Base-by-base conservation (phyloP, 2,888 invertebrate species). In the Oscheius sp. region DNA sequence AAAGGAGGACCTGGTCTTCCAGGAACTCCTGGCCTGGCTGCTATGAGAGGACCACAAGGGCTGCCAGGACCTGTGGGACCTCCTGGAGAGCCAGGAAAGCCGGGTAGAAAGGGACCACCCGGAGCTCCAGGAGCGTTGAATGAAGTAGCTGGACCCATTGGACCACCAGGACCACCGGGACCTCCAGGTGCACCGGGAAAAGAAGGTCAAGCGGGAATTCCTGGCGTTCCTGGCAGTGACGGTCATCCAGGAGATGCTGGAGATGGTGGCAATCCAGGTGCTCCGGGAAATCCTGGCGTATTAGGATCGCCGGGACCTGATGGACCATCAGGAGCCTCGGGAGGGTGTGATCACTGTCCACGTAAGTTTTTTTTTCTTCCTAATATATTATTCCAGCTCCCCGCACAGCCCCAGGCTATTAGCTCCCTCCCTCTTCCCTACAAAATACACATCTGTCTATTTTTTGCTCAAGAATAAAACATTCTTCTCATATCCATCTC, bases 321-420 rank as follows among this genome's bases (percentile, higher is more conserved):
- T 45, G 80, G 80, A 51, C 62, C 54, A 14, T 72, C 74, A 45
- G 78, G 78, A 26, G 61, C 66, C 26, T 66, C 71, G 30, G 78
- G 78, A 62, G 70, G 51, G 12, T 80, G 80, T 76, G 79, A 80
- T 61, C 80, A 82, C 75, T 82, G 80, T 73, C 80, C 80, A 65
- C 80, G n/a, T n/a, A n/a, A n/a, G n/a, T n/a, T n/a, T n/a, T n/a
- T n/a, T n/a, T n/a, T n/a, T n/a, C n/a, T n/a, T n/a, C n/a, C n/a
- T n/a, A n/a, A n/a, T n/a, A n/a, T n/a, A n/a, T n/a, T n/a, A n/a
- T n/a, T n/a, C n/a, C n/a, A n/a, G n/a, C 80, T 61, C 80, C 80
- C 61, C 69, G 81, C 54, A 81, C 81, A 50, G 79, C 80, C 24
- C 80, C 81, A 64, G 81, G 81, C 74, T 81, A 81, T 74, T 80